A percentile compares a stretch with the other conserved stretches of the same genome.
Conservation (phyloP, 2,888 invertebrate species). For the Drosophila monieri region DNA sequence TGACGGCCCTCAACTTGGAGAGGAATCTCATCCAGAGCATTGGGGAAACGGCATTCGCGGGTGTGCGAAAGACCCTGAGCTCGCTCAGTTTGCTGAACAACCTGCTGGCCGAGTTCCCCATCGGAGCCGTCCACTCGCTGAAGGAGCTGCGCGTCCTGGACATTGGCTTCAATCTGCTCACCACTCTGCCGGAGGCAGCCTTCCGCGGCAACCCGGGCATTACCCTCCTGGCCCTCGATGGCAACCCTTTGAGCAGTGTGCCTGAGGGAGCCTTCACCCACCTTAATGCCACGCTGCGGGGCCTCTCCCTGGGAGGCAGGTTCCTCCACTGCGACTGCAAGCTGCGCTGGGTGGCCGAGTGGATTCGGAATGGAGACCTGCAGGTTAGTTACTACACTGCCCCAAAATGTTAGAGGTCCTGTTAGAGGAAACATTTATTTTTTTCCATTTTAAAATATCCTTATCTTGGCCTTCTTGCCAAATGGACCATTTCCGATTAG, state of each 20-base stretch:
- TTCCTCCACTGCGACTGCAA: slow-evolving; percentile 95
- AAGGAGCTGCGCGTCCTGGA: slow-evolving; percentile 94
- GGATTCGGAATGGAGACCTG: slow-evolving; percentile 93
- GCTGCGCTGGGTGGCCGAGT: slow-evolving; percentile 94
- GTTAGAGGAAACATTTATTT: no score
- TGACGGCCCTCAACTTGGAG: slow-evolving; percentile 93
- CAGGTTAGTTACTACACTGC: slow-evolving; percentile 86
- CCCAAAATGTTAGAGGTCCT: background rate
- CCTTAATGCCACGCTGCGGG: slow-evolving; percentile 92
- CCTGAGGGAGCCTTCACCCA: slow-evolving; percentile 91
- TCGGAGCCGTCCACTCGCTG: slow-evolving; percentile 90
- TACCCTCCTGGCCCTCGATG: slow-evolving; percentile 94
- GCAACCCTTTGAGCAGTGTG: slow-evolving; percentile 94
- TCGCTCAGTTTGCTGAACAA: slow-evolving; percentile 95
- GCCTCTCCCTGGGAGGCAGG: slow-evolving; percentile 93
- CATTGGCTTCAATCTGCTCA: slow-evolving; percentile 95
- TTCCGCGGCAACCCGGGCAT: slow-evolving; percentile 93
- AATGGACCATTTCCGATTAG: slow-evolving; percentile 26
- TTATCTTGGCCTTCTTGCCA: slow-evolving; percentile 15
- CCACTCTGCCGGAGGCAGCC: slow-evolving; percentile 91
- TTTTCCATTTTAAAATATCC: background rate
- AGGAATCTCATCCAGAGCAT: slow-evolving; percentile 93
- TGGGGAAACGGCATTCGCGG: slow-evolving; percentile 90
- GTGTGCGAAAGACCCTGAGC: slow-evolving; percentile 92
- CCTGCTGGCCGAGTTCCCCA: slow-evolving; percentile 93